A percentile compares a stretch with the other conserved stretches of the same genome.
Conservation (phyloP, 2,888 invertebrate genomes). For the Perdita meconis region DNA sequence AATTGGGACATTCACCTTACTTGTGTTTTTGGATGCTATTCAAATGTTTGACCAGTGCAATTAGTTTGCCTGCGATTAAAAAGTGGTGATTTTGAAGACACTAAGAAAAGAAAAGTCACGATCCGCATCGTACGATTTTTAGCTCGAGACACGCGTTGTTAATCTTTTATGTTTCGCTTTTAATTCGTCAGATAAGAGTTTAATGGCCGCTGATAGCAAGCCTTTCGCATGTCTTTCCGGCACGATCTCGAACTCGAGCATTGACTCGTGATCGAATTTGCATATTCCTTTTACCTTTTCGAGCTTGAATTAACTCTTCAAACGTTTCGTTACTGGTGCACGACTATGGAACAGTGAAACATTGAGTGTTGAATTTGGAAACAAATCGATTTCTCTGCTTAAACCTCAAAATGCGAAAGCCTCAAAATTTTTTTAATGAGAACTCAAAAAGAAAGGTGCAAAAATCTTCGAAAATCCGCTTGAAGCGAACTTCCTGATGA, state of each 20-base stretch:
- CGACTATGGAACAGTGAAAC: too few species aligned
- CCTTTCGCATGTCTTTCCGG: conserved; percentile 34
- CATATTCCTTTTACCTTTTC: conserved; percentile 32
- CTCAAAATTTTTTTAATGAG: too few species aligned
- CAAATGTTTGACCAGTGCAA: too few species aligned
- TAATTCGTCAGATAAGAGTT: conserved; percentile 51
- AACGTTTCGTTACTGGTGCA: background rate
- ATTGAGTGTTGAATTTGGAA: too few species aligned
- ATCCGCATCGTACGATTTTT: background rate
- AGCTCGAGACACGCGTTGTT: background rate
- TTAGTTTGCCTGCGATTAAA: too few species aligned
- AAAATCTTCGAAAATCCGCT: too few species aligned
- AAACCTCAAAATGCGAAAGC: too few species aligned
- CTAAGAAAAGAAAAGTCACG: background rate
- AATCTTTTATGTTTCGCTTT: conserved; percentile 22
- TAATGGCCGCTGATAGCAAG: conserved; percentile 45
- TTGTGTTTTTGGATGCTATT: too few species aligned
- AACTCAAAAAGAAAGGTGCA: too few species aligned
- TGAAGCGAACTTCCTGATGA: too few species aligned
- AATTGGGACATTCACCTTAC: too few species aligned
- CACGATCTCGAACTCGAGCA: conserved; percentile 23
- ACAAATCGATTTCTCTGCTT: too few species aligned
- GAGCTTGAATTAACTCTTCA: background rate
- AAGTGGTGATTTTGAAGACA: background rate
- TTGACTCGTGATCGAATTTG: conserved; percentile 33